Base-by-base conservation (phyloP, 2,113 vertebrate genomes). In the Todiramphus saurophagus region DNA sequence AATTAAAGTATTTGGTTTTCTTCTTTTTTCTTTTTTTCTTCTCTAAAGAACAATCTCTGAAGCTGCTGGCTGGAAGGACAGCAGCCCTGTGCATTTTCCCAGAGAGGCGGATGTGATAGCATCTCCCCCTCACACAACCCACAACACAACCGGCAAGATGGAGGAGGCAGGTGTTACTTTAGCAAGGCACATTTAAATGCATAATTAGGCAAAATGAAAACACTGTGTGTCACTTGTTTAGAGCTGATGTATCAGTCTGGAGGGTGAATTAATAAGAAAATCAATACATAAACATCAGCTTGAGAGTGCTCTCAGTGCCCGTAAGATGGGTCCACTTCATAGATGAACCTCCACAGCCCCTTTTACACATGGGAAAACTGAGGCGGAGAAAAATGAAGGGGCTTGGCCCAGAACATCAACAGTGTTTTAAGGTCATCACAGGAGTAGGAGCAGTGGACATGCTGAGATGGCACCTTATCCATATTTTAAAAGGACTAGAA, bases 171-270 rank as follows among this genome's bases (percentile, higher is more conserved):
- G 87, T 82, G 87, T 72, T 37, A 39, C 66, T 94, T 82, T 37
- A 82, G 43, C 58, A 68, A 83, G 58, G 55, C 53, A 44, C 23
- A 35, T 44, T 93, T 46, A 94, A 76, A 83, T 53, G 50, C 37
- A 16, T 69, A 46, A 93, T 94, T 73, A 88, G 58, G 44, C 0
- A 0, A 43, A 76, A 77, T 53, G 80, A 74, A 91, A 95, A 80
- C 63, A 69, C 37, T 33, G 60, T 3, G 2, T 1, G 0, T 59
- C 0, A 0, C 59, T 74, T 0, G 0, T 64, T 55, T 55, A 33
- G 82, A 88, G 75, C 83, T 68, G 70, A 27, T 84, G 6, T 30
- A 55, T 67, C 81, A 30, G 66, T 79, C 82, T 88, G 85, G 43
- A 87, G 58, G 12, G 7, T 31, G 82, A 80, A 56, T 48, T 21